These are phyloP conservation scores for Alligator sinensis DNA, from an alignment of 2,113 vertebrate species.

Conservation along the genomic window DNA sequence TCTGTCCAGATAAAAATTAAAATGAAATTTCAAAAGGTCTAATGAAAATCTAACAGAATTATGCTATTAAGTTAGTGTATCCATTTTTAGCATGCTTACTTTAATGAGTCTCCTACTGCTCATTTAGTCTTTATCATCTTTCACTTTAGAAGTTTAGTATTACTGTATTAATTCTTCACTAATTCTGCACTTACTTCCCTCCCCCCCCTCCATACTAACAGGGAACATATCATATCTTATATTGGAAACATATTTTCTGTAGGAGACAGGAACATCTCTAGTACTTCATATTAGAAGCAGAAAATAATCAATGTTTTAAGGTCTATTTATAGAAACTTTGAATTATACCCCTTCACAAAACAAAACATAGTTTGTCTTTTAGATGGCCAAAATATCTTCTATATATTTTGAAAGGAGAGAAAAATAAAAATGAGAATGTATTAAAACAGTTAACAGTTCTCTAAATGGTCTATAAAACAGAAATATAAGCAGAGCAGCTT, in stretches of 20 bases:
- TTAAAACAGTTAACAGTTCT: neutral
- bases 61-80: slow-evolving; percentile 16
- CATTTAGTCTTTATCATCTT: slow-evolving; percentile 53
- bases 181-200: slow-evolving; percentile 9
- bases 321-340: neutral
- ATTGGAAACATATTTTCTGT: neutral
- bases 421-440: slow-evolving; percentile 65
- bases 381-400: neutral
- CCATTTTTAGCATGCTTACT: neutral
- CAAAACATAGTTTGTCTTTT: slow-evolving; percentile 19
- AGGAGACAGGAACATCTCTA: neutral
- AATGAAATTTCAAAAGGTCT: slow-evolving; percentile 35
- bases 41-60: slow-evolving; percentile 58
- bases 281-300: neutral
- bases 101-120: slow-evolving; percentile 48
- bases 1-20: slow-evolving; percentile 9
- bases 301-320: neutral
- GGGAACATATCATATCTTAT: neutral
- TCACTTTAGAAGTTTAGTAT: slow-evolving; percentile 48
- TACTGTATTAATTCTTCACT: slow-evolving; percentile 15
- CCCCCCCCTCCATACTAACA: neutral
- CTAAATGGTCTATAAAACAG: slow-evolving; percentile 71
- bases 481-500: slow-evolving; percentile 61
- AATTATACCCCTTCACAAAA: neutral
- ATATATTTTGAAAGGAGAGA: slow-evolving; percentile 17